These are phyloP conservation scores for Napeogenes sylphis DNA, from an alignment of 2,888 invertebrate species.

Conservation along the genomic window DNA sequence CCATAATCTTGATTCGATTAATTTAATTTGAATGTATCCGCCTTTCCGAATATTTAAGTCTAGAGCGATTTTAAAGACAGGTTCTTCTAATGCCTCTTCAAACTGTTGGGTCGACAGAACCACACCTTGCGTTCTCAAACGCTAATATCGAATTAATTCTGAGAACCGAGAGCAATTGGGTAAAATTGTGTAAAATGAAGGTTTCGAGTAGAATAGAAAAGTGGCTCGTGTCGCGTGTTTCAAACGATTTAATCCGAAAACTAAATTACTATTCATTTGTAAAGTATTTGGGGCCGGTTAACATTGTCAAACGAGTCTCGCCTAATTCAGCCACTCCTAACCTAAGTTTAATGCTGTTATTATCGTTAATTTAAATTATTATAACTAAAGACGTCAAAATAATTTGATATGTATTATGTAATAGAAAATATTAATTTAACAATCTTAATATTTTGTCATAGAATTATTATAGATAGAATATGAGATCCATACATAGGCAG, in stretches of 20 bases:
- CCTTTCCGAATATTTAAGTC: conserved; percentile 64
- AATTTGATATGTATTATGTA: too few species aligned
- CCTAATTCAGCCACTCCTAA: conserved; percentile 53
- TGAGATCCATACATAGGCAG: too few species aligned
- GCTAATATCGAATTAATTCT: conserved; percentile 77
- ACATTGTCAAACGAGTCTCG: conserved; percentile 67
- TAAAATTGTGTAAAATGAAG: conserved; percentile 78
- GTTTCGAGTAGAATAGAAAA: conserved; percentile 75
- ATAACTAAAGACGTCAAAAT: conserved; percentile 3
- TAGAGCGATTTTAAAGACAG: conserved; percentile 63
- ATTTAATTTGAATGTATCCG: conserved; percentile 48
- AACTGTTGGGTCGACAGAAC: conserved; percentile 64
- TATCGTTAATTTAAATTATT: conserved; percentile 5
- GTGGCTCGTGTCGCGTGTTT: conserved; percentile 77
- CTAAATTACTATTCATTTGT: conserved; percentile 77
- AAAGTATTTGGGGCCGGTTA: conserved; percentile 66
- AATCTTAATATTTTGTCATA: too few species aligned
- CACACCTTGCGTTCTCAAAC: conserved; percentile 77
- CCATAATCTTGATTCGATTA: conserved; percentile 27
- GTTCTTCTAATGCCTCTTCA: conserved; percentile 67
- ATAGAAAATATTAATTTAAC: too few species aligned
- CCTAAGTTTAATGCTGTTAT: conserved; percentile 32
- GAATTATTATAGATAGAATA: too few species aligned
- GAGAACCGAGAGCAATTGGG: conserved; percentile 74
- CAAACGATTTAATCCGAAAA: conserved; percentile 75